Conservation (phyloP, 1,140 invertebrate genomes). For the Zaprionus lachaisei region DNA sequence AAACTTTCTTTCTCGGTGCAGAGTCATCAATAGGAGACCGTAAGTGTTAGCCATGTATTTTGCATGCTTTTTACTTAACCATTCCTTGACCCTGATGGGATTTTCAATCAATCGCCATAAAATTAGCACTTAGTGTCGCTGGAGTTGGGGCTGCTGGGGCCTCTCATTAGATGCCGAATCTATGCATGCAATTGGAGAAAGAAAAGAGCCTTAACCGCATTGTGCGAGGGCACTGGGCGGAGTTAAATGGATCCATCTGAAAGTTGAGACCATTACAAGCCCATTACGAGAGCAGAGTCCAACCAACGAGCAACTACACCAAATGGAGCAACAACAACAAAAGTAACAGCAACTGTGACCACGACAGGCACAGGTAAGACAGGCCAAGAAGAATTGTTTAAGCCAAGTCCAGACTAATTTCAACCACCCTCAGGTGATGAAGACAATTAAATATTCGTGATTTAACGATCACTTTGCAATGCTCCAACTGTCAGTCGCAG, state of each 20-base stretch:
- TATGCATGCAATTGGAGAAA: constrained; percentile 71
- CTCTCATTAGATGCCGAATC: constrained; percentile 75
- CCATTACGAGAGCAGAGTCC: constrained; percentile 57
- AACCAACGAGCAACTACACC: constrained; percentile 26
- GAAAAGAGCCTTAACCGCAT: constrained; percentile 41
- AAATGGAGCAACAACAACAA: constrained; percentile 35
- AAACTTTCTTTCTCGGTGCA: neutral
- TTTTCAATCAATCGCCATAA: constrained; percentile 55
- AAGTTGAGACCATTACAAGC: constrained; percentile 69
- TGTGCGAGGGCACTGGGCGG: constrained; percentile 42
- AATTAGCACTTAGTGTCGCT: constrained; percentile 72
- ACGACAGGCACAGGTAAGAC: constrained; percentile 3
- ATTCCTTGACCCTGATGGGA: constrained; percentile 57
- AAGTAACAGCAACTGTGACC: neutral
- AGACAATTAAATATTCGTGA: constrained; percentile 85
- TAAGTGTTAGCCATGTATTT: constrained; percentile 19
- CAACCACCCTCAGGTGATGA: constrained; percentile 84
- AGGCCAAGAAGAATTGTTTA: constrained; percentile 69
- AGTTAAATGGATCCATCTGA: constrained; percentile 64
- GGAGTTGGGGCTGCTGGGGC: neutral
- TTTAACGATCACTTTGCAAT: constrained; percentile 84
- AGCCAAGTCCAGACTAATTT: constrained; percentile 81
- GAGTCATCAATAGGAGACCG: neutral
- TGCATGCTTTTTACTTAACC: constrained; percentile 10
- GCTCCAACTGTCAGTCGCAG: constrained; percentile 74